Percentiles rank a stretch among this genome's conserved stretches.
These are phyloP conservation scores for Ctenoplectra terminalis DNA, from an alignment of 1,140 invertebrate species.

Conservation along the genomic window DNA sequence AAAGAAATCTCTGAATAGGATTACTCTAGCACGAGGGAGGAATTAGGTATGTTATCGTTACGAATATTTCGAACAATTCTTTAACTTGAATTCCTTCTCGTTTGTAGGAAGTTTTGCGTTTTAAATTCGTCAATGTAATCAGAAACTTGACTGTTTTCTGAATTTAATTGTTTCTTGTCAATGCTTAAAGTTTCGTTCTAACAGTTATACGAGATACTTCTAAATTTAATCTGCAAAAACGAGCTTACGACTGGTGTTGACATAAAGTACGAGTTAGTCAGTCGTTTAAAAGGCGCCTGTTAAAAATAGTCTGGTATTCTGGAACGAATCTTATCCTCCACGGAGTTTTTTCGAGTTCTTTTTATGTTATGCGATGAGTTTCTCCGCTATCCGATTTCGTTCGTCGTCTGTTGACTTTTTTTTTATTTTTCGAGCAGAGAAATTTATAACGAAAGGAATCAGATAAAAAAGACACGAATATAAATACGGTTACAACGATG, in stretches of 20 bases:
- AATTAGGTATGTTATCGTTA: too few species aligned
- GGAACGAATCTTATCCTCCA: constrained; percentile 21
- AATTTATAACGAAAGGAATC: neutral
- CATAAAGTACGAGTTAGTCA: constrained; percentile 17
- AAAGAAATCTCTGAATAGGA: too few species aligned
- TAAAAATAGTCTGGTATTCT: constrained; percentile 46
- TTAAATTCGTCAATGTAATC: too few species aligned
- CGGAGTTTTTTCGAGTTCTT: neutral
- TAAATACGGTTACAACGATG: neutral
- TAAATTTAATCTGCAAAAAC: constrained; percentile 1
- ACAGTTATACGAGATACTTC: neutral
- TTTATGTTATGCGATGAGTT: neutral
- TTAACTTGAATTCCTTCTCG: too few species aligned
- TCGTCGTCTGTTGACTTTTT: neutral
- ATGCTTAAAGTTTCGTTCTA: neutral
- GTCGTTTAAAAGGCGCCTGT: constrained; percentile 22
- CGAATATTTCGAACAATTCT: too few species aligned
- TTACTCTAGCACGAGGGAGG: too few species aligned
- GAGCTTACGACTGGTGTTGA: constrained; percentile 1
- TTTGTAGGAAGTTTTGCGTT: too few species aligned
- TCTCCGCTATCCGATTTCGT: neutral
- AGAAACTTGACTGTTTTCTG: too few species aligned
- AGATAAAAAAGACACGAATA: neutral
- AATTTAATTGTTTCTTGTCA: too few species aligned
- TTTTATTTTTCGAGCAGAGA: neutral